These are phyloP conservation scores for Hippasteria phrygiana DNA, from an alignment of 53 echinoderm and acorn worm genomes.

Conservation along the genomic window DNA sequence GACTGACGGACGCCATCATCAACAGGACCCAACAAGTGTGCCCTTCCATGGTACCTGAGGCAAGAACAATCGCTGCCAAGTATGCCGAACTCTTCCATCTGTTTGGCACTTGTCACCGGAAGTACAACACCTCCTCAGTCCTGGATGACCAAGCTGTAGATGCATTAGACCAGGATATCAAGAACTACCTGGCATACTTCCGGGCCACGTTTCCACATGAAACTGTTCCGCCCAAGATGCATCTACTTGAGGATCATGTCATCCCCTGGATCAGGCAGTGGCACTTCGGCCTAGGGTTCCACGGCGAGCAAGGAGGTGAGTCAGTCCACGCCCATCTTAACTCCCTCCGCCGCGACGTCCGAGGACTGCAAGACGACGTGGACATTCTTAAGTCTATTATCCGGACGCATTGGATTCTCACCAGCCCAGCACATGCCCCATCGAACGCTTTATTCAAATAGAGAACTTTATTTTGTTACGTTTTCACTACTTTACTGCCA, in stretches of 20 bases:
- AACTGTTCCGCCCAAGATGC: constrained; percentile 11
- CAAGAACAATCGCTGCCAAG: background rate
- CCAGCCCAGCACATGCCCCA: background rate
- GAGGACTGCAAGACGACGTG: constrained; percentile 54
- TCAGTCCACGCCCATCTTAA: constrained; percentile 25
- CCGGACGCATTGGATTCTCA: constrained; percentile 11
- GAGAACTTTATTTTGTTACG: background rate
- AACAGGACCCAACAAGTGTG: background rate
- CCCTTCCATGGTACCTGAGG: constrained; percentile 16
- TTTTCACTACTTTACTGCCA: too few species aligned
- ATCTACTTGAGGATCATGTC: constrained; percentile 13
- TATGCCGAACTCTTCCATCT: background rate
- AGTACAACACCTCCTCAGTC: constrained; percentile 1
- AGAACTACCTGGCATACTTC: constrained; percentile 7
- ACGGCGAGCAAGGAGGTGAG: constrained; percentile 41
- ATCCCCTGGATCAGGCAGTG: background rate
- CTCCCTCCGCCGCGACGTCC: constrained; percentile 5
- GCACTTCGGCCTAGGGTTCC: background rate
- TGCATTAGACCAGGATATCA: constrained; percentile 40
- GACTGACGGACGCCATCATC: background rate
- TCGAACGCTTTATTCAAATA: background rate
- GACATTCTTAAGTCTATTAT: constrained; percentile 35
- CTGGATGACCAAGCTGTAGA: constrained; percentile 12
- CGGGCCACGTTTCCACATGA: constrained; percentile 26
- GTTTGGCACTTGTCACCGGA: constrained; percentile 16